phyloP scores from a whole-genome alignment of 1,140 invertebrate species.

The Ceratina japonica region DNA sequence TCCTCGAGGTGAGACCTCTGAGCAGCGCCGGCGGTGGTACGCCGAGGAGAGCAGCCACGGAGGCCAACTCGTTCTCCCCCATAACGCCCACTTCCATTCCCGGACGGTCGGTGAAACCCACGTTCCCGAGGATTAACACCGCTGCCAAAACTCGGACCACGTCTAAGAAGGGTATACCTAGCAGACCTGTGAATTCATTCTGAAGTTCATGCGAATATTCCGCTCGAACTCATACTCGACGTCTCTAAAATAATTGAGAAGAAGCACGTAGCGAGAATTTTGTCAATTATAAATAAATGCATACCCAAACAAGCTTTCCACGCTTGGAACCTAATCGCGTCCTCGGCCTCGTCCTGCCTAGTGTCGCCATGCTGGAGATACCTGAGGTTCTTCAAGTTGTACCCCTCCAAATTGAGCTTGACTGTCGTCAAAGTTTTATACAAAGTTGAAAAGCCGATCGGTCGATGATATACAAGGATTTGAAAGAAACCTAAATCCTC shows the following conservation, averaged over 20 bases:
- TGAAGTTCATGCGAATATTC: too few relatives aligned
- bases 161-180: slow-evolving; percentile 96
- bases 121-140: slow-evolving; percentile 93
- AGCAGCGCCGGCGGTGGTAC: slow-evolving; percentile 88
- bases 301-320: slow-evolving; percentile 93
- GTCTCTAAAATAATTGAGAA: too few relatives aligned
- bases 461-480: not conserved
- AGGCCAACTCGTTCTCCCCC: slow-evolving; percentile 89
- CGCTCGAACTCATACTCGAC: too few relatives aligned
- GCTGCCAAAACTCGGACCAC: slow-evolving; percentile 94
- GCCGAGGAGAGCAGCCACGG: slow-evolving; percentile 91
- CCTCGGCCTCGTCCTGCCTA: slow-evolving; percentile 87
- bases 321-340: slow-evolving; percentile 88
- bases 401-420: slow-evolving; percentile 91
- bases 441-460: not conserved
- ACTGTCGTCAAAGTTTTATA: slow-evolving; percentile 68
- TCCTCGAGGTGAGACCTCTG: slow-evolving; percentile 90
- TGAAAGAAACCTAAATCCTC: not conserved
- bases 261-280: too few relatives aligned
- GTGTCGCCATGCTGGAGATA: slow-evolving; percentile 90
- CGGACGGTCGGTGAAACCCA: slow-evolving; percentile 90
- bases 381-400: slow-evolving; percentile 87
- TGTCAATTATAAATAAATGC: not conserved
- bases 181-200: slow-evolving; percentile 80
- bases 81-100: slow-evolving; percentile 87